phyloP scores from a whole-genome alignment of 2,888 invertebrate species.

The Steinernema scapterisci region DNA sequence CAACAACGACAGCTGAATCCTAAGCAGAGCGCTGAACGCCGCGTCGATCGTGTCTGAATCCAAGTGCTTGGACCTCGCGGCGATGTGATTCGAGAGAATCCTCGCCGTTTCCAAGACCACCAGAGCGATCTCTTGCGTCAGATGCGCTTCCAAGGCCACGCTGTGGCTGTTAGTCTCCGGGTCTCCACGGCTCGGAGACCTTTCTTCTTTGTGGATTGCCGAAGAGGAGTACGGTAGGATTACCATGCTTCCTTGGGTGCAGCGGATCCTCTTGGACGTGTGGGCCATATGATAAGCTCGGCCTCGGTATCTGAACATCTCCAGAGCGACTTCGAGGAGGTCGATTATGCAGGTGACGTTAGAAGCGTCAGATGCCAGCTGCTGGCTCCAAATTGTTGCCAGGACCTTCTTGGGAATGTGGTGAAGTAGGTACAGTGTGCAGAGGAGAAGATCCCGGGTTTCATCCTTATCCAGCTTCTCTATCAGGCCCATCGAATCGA shows the following conservation, averaged over 20 bases:
- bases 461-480: slow-evolving; percentile 66
- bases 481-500: slow-evolving; percentile 44
- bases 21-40: slow-evolving; percentile 80
- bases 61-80: slow-evolving; percentile 41
- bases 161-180: not conserved
- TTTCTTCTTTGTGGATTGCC: not conserved
- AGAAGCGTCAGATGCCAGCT: slow-evolving; percentile 7
- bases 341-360: slow-evolving; percentile 40
- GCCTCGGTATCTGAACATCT: slow-evolving; percentile 55
- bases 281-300: slow-evolving; percentile 31
- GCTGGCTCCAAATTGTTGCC: slow-evolving; percentile 34
- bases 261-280: slow-evolving; percentile 16
- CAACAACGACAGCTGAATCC: slow-evolving; percentile 83
- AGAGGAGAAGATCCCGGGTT: slow-evolving; percentile 70
- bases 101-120: slow-evolving; percentile 80
- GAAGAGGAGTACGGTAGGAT: slow-evolving; percentile 34
- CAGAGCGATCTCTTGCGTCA: slow-evolving; percentile 80
- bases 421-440: slow-evolving; percentile 81
- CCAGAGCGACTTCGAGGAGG: slow-evolving; percentile 57
- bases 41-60: slow-evolving; percentile 64
- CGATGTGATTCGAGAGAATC: slow-evolving; percentile 56
- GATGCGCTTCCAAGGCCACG: slow-evolving; percentile 26
- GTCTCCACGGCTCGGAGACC: not conserved
- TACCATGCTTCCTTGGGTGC: slow-evolving; percentile 16
- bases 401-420: slow-evolving; percentile 78